Evolutionary conservation across 1,140 invertebrate genomes (phyloP).

Genomic region (Conopomorpha cramerella): DNA sequence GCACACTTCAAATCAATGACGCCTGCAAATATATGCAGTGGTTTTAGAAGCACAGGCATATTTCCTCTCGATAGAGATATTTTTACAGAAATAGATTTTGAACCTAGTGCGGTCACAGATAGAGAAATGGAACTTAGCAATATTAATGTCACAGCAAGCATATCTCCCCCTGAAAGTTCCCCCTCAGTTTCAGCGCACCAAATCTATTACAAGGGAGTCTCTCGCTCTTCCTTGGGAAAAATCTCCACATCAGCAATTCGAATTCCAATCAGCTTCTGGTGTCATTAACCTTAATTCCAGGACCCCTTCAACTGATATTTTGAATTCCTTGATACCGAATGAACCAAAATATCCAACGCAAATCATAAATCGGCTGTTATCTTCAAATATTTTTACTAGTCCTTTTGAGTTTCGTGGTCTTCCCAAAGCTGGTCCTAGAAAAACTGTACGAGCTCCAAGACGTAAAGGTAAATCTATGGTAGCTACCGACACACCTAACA

Average conservation of each 20-base stretch:
- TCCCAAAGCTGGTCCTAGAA: slow-evolving; percentile 5
- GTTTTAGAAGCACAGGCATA: slow-evolving; percentile 42
- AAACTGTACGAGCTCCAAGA: slow-evolving; percentile 2
- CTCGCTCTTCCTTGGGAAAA: too few species aligned
- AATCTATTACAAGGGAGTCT: too few species aligned
- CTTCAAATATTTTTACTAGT: slow-evolving; percentile 2
- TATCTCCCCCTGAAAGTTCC: slow-evolving; percentile 5
- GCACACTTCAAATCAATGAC: slow-evolving; percentile 19
- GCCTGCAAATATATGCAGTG: slow-evolving; percentile 32
- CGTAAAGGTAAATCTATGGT: slow-evolving; percentile 4
- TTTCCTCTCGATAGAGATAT: slow-evolving; percentile 29
- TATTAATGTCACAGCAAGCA: slow-evolving; percentile 5
- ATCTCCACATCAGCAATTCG: too few species aligned
- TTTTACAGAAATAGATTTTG: slow-evolving; percentile 38
- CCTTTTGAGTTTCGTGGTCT: slow-evolving; percentile 5
- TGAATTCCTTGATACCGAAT: background rate
- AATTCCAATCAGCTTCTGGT: too few species aligned
- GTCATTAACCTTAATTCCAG: too few species aligned
- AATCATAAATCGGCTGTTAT: slow-evolving; percentile 1
- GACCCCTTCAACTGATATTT: too few species aligned
- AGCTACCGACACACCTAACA: slow-evolving; percentile 5
- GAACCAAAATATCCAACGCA: background rate
- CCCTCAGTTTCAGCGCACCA: slow-evolving; percentile 6
- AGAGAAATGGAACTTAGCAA: slow-evolving; percentile 4
- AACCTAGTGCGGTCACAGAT: slow-evolving; percentile 12